Conservation (phyloP, 2,888 invertebrate species). For the Metellina segmentata region DNA sequence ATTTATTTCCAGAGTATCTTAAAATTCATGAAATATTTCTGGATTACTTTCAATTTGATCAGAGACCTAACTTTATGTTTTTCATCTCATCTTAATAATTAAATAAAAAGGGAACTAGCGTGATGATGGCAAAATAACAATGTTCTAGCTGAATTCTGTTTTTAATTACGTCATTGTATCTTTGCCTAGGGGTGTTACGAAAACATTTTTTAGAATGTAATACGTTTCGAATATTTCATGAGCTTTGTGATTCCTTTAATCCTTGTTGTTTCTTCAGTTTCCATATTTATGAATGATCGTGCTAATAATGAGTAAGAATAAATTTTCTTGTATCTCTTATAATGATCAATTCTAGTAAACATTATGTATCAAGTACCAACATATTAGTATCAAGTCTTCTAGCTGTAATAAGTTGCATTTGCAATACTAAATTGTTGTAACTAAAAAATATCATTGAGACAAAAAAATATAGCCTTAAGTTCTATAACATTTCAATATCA, state of each 20-base stretch:
- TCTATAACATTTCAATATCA: too few relatives aligned
- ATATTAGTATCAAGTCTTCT: too few relatives aligned
- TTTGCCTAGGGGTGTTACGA: background rate
- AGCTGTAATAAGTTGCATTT: too few relatives aligned
- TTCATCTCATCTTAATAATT: background rate
- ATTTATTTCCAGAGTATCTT: too few relatives aligned
- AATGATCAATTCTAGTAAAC: too few relatives aligned
- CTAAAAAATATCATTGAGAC: too few relatives aligned
- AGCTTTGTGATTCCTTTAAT: background rate
- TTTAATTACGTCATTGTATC: background rate
- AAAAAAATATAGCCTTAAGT: too few relatives aligned
- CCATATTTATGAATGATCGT: background rate
- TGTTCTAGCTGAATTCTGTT: background rate
- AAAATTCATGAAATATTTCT: too few relatives aligned
- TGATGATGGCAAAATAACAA: background rate
- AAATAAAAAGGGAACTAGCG: background rate
- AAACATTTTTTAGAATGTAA: background rate
- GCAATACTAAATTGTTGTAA: too few relatives aligned
- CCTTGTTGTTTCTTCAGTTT: background rate
- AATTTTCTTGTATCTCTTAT: too few relatives aligned
- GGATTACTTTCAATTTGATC: too few relatives aligned
- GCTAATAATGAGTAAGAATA: background rate
- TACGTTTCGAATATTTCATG: background rate
- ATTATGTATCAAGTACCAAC: too few relatives aligned
- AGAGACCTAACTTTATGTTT: background rate